Conservation (phyloP, 2,888 invertebrate genomes). For the Frankliniella intonsa region DNA sequence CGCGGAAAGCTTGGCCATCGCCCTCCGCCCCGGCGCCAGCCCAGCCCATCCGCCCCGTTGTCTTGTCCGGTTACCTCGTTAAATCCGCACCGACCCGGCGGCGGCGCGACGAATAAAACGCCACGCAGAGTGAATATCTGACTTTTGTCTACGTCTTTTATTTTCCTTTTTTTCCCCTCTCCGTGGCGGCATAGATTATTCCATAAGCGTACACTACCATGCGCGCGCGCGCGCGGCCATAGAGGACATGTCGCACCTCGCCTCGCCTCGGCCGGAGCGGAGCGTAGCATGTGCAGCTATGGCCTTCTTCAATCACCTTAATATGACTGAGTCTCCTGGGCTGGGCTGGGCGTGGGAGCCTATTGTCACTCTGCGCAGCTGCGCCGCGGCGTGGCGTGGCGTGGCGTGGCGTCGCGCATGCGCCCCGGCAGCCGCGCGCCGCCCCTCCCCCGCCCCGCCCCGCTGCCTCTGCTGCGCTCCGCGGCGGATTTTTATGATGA, state of each 20-base stretch:
- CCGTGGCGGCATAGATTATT: no score
- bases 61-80: no score
- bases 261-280: not conserved
- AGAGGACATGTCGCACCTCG: not conserved
- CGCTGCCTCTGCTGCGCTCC: not conserved
- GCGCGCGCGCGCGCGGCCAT: no score
- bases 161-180: no score
- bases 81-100: not conserved
- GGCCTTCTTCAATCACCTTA: slow-evolving; percentile 13
- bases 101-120: not conserved
- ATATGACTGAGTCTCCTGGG: not conserved
- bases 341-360: not conserved
- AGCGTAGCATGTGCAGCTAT: not conserved
- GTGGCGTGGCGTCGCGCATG: no score
- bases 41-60: no score
- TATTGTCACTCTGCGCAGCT: slow-evolving; percentile 1
- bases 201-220: no score
- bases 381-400: not conserved
- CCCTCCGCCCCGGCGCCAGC: not conserved
- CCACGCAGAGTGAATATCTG: no score
- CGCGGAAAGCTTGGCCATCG: not conserved
- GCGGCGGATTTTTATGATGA: not conserved
- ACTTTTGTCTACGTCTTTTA: no score
- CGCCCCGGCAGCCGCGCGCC: no score
- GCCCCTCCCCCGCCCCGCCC: not conserved